These are phyloP conservation scores for Metalampra italica DNA, from an alignment of 2,888 invertebrate genomes.

Conservation along the genomic window DNA sequence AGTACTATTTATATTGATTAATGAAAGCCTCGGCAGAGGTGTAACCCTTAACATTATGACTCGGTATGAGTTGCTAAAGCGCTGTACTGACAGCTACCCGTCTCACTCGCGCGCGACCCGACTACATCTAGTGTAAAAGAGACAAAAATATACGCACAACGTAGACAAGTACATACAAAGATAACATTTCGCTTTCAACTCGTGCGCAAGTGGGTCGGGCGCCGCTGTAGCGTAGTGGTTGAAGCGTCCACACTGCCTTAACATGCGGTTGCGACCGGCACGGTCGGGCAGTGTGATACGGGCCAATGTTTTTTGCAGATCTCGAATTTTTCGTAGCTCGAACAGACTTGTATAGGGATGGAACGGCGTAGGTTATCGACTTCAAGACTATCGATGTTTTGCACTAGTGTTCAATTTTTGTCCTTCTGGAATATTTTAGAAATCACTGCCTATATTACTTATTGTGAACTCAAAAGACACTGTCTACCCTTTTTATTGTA, in stretches of 20 bases:
- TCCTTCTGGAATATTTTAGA: too few species aligned
- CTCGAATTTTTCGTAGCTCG: too few species aligned
- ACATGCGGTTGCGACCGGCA: too few species aligned
- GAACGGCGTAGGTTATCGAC: too few species aligned
- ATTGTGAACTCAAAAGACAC: too few species aligned
- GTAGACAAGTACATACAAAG: neutral
- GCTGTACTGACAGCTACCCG: slow-evolving; percentile 35
- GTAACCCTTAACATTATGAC: slow-evolving; percentile 36
- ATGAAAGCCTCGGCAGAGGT: slow-evolving; percentile 60
- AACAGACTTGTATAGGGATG: too few species aligned
- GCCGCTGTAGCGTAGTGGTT: neutral
- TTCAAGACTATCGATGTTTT: too few species aligned
- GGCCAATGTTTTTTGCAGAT: too few species aligned
- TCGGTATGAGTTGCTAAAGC: slow-evolving; percentile 7
- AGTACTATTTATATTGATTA: slow-evolving; percentile 71
- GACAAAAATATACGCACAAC: slow-evolving; percentile 4
- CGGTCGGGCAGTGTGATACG: neutral
- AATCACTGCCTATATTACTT: too few species aligned
- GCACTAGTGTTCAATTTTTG: too few species aligned
- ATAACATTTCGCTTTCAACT: slow-evolving; percentile 7
- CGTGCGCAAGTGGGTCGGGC: slow-evolving; percentile 30
- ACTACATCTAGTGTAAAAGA: slow-evolving; percentile 1
- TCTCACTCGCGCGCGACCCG: slow-evolving; percentile 22
- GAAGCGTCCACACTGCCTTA: neutral
- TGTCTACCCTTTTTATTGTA: too few species aligned